Conservation (phyloP, 2,888 invertebrate genomes). For the Nemoura dubitans region DNA sequence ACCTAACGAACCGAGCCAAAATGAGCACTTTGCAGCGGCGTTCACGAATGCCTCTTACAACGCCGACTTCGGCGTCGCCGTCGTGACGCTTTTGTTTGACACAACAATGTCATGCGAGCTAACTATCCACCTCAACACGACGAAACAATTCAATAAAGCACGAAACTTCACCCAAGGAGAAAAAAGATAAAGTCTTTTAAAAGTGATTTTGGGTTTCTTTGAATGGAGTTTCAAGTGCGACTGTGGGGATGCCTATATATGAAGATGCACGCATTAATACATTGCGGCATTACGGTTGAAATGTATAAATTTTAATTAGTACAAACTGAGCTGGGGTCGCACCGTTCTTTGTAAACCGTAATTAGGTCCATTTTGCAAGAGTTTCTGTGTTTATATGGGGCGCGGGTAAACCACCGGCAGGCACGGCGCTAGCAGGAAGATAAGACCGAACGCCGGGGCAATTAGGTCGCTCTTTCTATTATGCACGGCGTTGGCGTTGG, state of each 20-base stretch:
- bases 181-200: background rate
- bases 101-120: background rate
- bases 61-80: background rate
- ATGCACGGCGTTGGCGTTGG: conserved; percentile 13
- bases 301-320: conserved; percentile 12
- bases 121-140: background rate
- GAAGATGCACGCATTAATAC: background rate
- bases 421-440: conserved; percentile 15
- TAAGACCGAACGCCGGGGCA: conserved; percentile 19
- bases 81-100: background rate
- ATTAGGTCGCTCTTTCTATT: conserved; percentile 22
- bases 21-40: background rate
- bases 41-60: background rate
- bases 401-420: conserved; percentile 17
- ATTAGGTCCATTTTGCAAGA: conserved; percentile 44
- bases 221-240: background rate
- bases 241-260: background rate
- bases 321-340: background rate
- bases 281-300: background rate
- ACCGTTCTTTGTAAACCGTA: conserved; percentile 30
- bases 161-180: background rate
- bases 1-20: background rate
- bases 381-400: conserved; percentile 23
- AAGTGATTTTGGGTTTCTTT: background rate
- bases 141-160: background rate